These are phyloP conservation scores for Nipponacmea schrenckii DNA, from an alignment of 2,888 invertebrate genomes.

Conservation along the genomic window DNA sequence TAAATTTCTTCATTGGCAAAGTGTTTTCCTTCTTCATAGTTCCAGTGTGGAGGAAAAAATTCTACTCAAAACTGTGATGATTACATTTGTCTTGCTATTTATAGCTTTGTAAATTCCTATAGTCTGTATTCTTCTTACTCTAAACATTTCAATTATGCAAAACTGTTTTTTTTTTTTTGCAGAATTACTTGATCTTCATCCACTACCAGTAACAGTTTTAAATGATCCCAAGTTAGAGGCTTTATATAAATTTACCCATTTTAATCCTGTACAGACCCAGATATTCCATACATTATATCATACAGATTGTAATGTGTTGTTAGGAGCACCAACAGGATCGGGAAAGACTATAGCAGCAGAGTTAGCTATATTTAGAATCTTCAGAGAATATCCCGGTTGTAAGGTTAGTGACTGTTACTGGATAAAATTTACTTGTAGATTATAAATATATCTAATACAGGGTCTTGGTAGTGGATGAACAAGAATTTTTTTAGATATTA, in stretches of 20 bases:
- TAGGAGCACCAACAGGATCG: conserved; percentile 92
- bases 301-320: conserved; percentile 89
- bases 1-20: no score
- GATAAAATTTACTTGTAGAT: background rate
- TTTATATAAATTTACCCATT: conserved; percentile 90
- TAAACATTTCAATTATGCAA: background rate
- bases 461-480: no score
- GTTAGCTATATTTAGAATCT: conserved; percentile 93
- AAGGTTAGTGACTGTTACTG: conserved; percentile 64
- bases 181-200: conserved; percentile 90
- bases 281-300: conserved; percentile 95
- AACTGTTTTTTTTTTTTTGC: conserved; percentile 29
- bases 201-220: conserved; percentile 86
- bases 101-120: no score
- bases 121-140: no score
- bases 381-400: conserved; percentile 79
- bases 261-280: conserved; percentile 99
- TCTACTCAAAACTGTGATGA: no score
- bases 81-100: no score
- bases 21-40: background rate
- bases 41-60: no score
- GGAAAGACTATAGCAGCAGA: conserved; percentile 99
- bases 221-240: conserved; percentile 81
- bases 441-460: no score
- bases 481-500: no score